These are phyloP conservation scores for Syrphus vitripennis DNA, from an alignment of 2,888 invertebrate species.

Conservation along the genomic window DNA sequence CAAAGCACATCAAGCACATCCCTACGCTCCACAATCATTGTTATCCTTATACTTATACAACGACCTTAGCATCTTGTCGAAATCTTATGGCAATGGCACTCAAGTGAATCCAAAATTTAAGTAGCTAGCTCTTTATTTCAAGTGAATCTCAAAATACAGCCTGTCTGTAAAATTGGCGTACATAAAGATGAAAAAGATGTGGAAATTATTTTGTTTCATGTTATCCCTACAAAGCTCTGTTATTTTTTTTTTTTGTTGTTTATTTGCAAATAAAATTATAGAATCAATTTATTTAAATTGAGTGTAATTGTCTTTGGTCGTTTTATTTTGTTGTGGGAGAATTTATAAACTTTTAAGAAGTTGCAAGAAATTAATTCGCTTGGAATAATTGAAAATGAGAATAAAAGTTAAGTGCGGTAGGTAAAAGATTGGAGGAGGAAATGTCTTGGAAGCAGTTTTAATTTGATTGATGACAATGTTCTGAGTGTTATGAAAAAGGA, in stretches of 20 bases:
- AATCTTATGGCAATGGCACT: conserved; percentile 14
- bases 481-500: neutral
- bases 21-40: neutral
- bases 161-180: neutral
- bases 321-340: too few species aligned
- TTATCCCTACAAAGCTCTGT: neutral
- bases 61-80: conserved; percentile 1
- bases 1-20: conserved; percentile 6
- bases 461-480: neutral
- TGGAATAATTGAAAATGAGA: conserved; percentile 4
- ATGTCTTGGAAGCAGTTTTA: neutral
- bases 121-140: neutral
- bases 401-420: neutral
- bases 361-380: neutral
- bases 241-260: neutral
- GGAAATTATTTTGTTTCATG: neutral
- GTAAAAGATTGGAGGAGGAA: too few species aligned
- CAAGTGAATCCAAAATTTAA: conserved; percentile 22
- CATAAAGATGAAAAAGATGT: neutral
- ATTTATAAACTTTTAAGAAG: neutral
- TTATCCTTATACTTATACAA: neutral
- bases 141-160: neutral
- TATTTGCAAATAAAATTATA: neutral
- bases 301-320: conserved; percentile 7
- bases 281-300: conserved; percentile 23